Evolutionary conservation across 2,113 vertebrate genomes (phyloP).

Genomic region (Syngnathus floridae): DNA sequence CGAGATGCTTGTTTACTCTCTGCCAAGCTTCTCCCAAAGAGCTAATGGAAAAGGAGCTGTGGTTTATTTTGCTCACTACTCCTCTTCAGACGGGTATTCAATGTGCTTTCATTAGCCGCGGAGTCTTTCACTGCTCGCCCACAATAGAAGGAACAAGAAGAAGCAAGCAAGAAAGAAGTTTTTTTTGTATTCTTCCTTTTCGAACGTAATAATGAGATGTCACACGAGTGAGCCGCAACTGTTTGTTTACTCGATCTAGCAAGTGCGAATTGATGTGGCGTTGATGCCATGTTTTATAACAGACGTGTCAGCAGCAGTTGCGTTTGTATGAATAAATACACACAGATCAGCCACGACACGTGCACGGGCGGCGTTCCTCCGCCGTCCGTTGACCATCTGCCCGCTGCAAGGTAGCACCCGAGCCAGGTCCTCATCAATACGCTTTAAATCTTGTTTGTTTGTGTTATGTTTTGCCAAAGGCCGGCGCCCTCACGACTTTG

Average conservation of each 20-base stretch:
- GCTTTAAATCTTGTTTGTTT: slow-evolving; percentile 43
- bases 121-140: slow-evolving; percentile 4
- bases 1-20: neutral
- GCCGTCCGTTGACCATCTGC: slow-evolving; percentile 21
- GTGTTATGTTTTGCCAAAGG: slow-evolving; percentile 27
- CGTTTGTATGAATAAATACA: slow-evolving; percentile 1
- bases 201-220: neutral
- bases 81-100: slow-evolving; percentile 2
- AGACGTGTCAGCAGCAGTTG: neutral
- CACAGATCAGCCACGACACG: neutral
- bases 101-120: slow-evolving; percentile 7
- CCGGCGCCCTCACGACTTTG: neutral
- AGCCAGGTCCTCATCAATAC: slow-evolving; percentile 29
- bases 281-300: neutral
- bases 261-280: neutral
- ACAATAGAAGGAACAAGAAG: slow-evolving; percentile 12
- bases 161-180: slow-evolving; percentile 6
- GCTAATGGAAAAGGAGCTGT: slow-evolving; percentile 9
- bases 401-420: slow-evolving; percentile 14
- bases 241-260: neutral
- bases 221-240: neutral
- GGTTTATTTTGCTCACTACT: neutral
- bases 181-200: slow-evolving; percentile 1
- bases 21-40: slow-evolving; percentile 2
- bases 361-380: neutral